Evolutionary conservation across 2,797 vertebrate genomes (phyloP), one percentile per base, ranked within the genome.

Genomic region (Oreochromis grahami): DNA sequence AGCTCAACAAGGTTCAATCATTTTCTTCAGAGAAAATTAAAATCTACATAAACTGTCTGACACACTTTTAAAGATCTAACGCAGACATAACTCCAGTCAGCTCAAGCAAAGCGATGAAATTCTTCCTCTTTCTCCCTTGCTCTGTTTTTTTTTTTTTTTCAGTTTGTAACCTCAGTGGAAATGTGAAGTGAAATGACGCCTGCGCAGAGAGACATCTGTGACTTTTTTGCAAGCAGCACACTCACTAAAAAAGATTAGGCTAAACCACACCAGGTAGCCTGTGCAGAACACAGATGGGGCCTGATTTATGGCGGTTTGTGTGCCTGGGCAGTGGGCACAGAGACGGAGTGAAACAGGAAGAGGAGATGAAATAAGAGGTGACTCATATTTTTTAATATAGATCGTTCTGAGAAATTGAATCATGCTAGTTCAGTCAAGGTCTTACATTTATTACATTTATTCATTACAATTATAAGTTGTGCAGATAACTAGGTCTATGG

Each of bases 141-240:
- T 74, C 7, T 50, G 10, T 48, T 48, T 29, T 48, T 29, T 15
- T 70, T 26, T 9, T 45, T 83, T 83, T 74, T 80, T 26, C 63
- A 51, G 41, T 85, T 77, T 84, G 52, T 26, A 74, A 74, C 60
- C 82, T 91, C 53, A 58, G 48, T 63, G 77, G 81, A 86, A 84
- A 81, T 84, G 72, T 86, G 45, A 51, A 83, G 79, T 84, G 82
- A 90, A 86, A 34, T 80, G 43, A 90, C n/a, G 65, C 80, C 65
- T 91, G 84, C 60, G 14, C 77, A 79, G 70, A 88, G 78, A 92
- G 70, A 92, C 89, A 91, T 93, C 83, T 93, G 91, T 89, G 88
- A 85, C 80, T 85, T 83, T 68, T 85, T 83, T 41, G 83, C 91
- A 92, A 88, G 89, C 74, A 92, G 92, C 81, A 87, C 56, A 89